Conservation (phyloP, 2,888 invertebrate genomes). For the Phragmatobia fuliginosa region DNA sequence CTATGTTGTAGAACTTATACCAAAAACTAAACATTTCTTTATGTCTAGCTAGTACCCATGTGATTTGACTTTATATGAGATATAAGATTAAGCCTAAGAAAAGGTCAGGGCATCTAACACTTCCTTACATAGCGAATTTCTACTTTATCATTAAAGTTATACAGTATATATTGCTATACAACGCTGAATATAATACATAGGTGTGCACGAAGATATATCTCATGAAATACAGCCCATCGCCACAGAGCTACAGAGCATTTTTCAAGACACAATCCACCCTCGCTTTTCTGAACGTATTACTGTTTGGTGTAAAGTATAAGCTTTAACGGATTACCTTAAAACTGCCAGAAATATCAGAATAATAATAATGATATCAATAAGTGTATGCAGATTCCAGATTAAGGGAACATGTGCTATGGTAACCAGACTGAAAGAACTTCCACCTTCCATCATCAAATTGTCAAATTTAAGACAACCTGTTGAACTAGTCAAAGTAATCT, state of each 20-base stretch:
- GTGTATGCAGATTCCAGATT: too few species aligned
- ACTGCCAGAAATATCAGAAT: background rate
- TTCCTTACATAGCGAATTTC: background rate
- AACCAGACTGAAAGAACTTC: too few species aligned
- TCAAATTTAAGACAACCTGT: too few species aligned
- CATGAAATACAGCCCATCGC: constrained; percentile 65
- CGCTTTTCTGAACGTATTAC: constrained; percentile 69
- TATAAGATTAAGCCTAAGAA: background rate
- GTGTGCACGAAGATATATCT: constrained; percentile 47
- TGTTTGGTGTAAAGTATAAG: constrained; percentile 25
- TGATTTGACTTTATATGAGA: too few species aligned
- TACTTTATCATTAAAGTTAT: background rate
- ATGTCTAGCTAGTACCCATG: too few species aligned
- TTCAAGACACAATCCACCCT: constrained; percentile 82
- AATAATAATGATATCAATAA: too few species aligned
- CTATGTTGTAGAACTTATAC: too few species aligned
- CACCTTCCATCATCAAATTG: too few species aligned
- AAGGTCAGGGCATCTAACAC: background rate
- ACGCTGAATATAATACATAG: constrained; percentile 1
- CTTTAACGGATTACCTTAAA: background rate
- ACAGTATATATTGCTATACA: constrained; percentile 1
- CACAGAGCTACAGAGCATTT: constrained; percentile 72
- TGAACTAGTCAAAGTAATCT: too few species aligned
- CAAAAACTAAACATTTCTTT: too few species aligned
- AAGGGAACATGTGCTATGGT: too few species aligned